Evolutionary conservation across 2,888 invertebrate genomes (phyloP).

Genomic region (Volucella inanis): DNA sequence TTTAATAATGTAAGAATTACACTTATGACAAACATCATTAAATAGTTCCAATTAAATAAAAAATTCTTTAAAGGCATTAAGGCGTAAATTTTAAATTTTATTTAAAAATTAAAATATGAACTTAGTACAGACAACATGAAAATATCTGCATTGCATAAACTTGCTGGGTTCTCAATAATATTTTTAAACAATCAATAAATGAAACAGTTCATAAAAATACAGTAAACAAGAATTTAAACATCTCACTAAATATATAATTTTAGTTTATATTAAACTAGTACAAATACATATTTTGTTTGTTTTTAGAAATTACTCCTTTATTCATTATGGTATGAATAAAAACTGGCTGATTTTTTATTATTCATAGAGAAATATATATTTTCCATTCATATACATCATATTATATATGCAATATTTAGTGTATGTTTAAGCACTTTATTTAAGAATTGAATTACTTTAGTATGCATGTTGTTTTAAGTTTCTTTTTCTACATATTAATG

Average conservation of each 20-base stretch:
- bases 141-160: slow-evolving; percentile 28
- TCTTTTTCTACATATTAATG: slow-evolving; percentile 42
- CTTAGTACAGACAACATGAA: slow-evolving; percentile 70
- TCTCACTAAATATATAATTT: slow-evolving; percentile 50
- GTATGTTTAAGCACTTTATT: slow-evolving; percentile 32
- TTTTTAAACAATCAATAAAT: slow-evolving; percentile 65
- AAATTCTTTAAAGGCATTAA: slow-evolving; percentile 66
- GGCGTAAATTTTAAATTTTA: slow-evolving; percentile 64
- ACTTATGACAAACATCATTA: slow-evolving; percentile 46
- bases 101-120: slow-evolving; percentile 48
- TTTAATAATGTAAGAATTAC: slow-evolving; percentile 33
- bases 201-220: slow-evolving; percentile 64
- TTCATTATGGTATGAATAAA: slow-evolving; percentile 52
- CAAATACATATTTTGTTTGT: slow-evolving; percentile 48
- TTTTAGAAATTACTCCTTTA: slow-evolving; percentile 33
- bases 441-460: slow-evolving; percentile 29
- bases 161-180: slow-evolving; percentile 35
- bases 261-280: slow-evolving; percentile 46
- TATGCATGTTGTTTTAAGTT: slow-evolving; percentile 33
- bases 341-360: slow-evolving; percentile 60
- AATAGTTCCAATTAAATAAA: slow-evolving; percentile 49
- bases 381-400: slow-evolving; percentile 19
- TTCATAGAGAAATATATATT: slow-evolving; percentile 40
- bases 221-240: slow-evolving; percentile 56
- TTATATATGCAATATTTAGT: slow-evolving; percentile 46